phyloP scores from a whole-genome alignment of 2,797 vertebrate genomes.

The Sarcophilus harrisii region DNA sequence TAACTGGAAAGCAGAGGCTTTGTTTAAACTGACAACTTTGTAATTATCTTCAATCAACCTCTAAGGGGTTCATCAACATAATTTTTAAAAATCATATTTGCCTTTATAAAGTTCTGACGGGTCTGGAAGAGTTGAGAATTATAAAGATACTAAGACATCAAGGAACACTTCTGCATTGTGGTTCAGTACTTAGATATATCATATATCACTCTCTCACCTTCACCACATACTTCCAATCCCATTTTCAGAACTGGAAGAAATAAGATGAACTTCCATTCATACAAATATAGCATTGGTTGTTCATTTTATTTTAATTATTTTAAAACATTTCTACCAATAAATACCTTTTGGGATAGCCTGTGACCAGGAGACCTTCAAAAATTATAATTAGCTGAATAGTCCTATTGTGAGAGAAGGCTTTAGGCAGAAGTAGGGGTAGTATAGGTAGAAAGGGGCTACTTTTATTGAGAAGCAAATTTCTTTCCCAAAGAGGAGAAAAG shows the following conservation, averaged over 20 bases:
- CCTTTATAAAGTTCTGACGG: not conserved
- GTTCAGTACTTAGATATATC: not conserved
- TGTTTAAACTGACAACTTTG: not conserved
- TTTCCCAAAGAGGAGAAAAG: not conserved
- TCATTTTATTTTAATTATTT: not conserved
- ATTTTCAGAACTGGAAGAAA: not conserved
- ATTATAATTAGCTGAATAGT: not conserved
- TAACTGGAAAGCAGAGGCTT: not conserved
- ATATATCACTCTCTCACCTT: not conserved
- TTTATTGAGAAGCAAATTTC: not conserved
- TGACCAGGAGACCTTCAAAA: not conserved
- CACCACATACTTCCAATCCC: not conserved
- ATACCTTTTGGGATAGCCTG: not conserved
- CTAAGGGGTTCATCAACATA: not conserved
- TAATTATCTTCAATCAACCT: not conserved
- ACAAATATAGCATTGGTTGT: not conserved
- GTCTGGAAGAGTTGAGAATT: not conserved
- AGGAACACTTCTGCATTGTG: not conserved
- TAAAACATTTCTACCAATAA: slow-evolving; percentile 1
- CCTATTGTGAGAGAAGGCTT: not conserved
- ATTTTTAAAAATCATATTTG: not conserved
- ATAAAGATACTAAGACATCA: not conserved
- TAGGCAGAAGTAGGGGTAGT: not conserved
- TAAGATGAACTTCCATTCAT: not conserved
- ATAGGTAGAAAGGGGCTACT: not conserved